Evolutionary conservation across 2,888 invertebrate genomes (phyloP).

Genomic region (Caenorhabditis becei): DNA sequence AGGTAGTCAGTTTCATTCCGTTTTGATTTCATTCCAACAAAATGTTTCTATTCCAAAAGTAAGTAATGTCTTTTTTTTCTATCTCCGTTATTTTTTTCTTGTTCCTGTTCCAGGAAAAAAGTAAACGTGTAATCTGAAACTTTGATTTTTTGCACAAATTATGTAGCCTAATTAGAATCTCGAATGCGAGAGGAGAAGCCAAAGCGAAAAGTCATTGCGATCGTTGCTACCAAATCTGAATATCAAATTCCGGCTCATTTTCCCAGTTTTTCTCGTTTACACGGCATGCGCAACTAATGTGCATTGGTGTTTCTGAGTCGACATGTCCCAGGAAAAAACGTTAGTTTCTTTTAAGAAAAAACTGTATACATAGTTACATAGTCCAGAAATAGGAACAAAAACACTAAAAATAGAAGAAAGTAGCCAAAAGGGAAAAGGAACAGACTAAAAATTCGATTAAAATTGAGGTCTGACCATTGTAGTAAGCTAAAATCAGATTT

Average conservation of each 20-base stretch:
- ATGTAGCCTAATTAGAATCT: slow-evolving; percentile 23
- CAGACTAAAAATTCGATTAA: background rate
- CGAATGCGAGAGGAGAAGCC: slow-evolving; percentile 24
- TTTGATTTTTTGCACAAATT: slow-evolving; percentile 2
- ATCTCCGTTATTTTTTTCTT: background rate
- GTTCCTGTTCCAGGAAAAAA: background rate
- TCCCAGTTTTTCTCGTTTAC: background rate
- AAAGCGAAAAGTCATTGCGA: slow-evolving; percentile 12
- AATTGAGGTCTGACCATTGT: slow-evolving; percentile 4
- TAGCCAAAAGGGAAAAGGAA: no score
- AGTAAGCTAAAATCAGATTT: slow-evolving; percentile 1
- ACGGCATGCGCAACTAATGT: slow-evolving; percentile 6
- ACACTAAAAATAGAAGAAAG: background rate
- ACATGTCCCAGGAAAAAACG: slow-evolving; percentile 15
- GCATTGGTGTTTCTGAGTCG: background rate
- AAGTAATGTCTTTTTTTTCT: no score
- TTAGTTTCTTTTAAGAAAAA: slow-evolving; percentile 17
- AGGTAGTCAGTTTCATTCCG: no score
- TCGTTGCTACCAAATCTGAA: slow-evolving; percentile 26
- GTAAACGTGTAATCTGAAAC: slow-evolving; percentile 1
- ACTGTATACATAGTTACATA: background rate
- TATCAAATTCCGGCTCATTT: slow-evolving; percentile 41
- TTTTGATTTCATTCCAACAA: no score
- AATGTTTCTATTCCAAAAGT: no score
- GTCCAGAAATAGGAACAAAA: background rate